Evolutionary conservation across 53 echinoderm and acorn worm species (phyloP), one percentile per base, ranked within the genome.

Genomic region (Luidia sarsii): DNA sequence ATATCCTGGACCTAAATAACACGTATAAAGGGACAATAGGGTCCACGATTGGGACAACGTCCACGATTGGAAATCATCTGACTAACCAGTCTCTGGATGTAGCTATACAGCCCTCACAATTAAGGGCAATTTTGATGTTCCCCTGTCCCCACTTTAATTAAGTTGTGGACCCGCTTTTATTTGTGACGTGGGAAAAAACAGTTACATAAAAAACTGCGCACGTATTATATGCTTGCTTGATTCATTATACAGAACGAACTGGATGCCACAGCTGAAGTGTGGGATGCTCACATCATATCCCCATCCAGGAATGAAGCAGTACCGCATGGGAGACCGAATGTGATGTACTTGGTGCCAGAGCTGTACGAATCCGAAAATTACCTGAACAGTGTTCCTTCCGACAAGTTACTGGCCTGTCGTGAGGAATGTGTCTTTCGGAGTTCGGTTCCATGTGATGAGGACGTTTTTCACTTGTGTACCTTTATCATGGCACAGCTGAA

Each of bases 201-300:
- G 41, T 41, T 41, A 11, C 41, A 41, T 41, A 41, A 7, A 6
- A 41, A 41, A 41, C 41, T 41, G 41, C 41, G 6, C 11, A 21
- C 57, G 28, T 23, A 27, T 56, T 56, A n/a, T n/a, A 56, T 27
- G 57, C 57, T 27, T 56, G 57, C 28, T 56, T 56, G 22, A 23
- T 63, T 27, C 29, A 25, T 27, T 84, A 39, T 71, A 21, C 74
- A 85, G 75, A n/a, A 19, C 38, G 85, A 85, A 75, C 85, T 85
- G 10, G 85, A 85, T 30, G 48, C 24, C 33, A 65, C 43, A 24
- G 57, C 67, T 20, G 65, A 85, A 52, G 67, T 74, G 65, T 85
- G 77, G 85, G 75, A 85, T 67, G 53, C 49, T 24, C 85, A 85
- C 85, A 39, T 33, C 32, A 85, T 85, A 34, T 45, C 67, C 41